These are phyloP conservation scores for Pelagia noctiluca DNA, from an alignment of 30 jellyfish, hydroid and myxozoan genomes.

Conservation along the genomic window DNA sequence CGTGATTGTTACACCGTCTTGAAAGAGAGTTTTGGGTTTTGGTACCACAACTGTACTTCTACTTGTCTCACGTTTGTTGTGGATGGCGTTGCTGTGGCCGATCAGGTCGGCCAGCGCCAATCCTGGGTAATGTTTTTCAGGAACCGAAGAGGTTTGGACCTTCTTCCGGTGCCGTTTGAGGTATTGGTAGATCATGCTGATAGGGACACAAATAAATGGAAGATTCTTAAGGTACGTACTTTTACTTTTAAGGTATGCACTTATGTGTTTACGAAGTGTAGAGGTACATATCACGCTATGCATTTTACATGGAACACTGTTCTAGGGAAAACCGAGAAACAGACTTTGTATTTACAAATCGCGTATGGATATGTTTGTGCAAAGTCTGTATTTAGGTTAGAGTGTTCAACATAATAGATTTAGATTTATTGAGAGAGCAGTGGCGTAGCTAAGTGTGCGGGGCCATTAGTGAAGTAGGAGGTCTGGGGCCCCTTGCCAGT, in stretches of 20 bases:
- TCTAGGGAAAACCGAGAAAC: neutral
- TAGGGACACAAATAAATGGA: slow-evolving; percentile 64
- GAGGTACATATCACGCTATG: too few relatives aligned
- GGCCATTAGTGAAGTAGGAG: too few relatives aligned
- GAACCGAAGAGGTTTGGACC: slow-evolving; percentile 36
- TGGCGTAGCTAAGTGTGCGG: too few relatives aligned
- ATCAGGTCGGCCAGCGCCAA: slow-evolving; percentile 42
- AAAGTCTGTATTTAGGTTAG: too few relatives aligned
- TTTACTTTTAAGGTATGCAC: neutral
- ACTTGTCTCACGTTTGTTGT: slow-evolving; percentile 36
- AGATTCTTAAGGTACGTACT: slow-evolving; percentile 57
- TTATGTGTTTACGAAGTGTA: neutral
- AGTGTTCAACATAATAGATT: too few relatives aligned
- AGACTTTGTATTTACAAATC: neutral
- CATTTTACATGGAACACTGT: neutral
- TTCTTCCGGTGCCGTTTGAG: slow-evolving; percentile 64
- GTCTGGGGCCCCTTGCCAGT: too few relatives aligned
- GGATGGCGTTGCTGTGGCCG: slow-evolving; percentile 63
- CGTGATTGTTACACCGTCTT: slow-evolving; percentile 49
- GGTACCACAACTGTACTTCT: slow-evolving; percentile 71
- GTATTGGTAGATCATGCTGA: slow-evolving; percentile 63
- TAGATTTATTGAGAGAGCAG: too few relatives aligned
- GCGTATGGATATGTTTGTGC: neutral
- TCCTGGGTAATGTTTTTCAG: slow-evolving; percentile 53
- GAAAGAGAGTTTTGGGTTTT: slow-evolving; percentile 67